Evolutionary conservation across 2,113 vertebrate genomes (phyloP).

Genomic region (Sinocyclocheilus grahami): DNA sequence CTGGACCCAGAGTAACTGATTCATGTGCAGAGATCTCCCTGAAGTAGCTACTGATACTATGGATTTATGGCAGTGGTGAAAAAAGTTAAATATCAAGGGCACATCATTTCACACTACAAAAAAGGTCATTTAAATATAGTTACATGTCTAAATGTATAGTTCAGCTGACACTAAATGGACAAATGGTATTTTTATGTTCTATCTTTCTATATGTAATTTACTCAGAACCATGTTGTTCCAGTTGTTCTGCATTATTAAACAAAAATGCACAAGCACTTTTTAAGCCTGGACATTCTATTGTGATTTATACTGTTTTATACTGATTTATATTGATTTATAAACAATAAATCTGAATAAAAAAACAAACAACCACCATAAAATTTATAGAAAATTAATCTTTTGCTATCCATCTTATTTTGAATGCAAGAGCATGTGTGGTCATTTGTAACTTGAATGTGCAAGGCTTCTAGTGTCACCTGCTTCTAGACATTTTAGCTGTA

Average conservation of each 20-base stretch:
- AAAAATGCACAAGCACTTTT: not conserved
- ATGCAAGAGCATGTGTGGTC: not conserved
- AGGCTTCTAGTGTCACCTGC: not conserved
- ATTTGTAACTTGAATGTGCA: not conserved
- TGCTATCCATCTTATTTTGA: not conserved
- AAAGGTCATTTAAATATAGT: not conserved
- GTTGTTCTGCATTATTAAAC: not conserved
- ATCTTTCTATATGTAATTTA: not conserved
- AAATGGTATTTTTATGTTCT: not conserved
- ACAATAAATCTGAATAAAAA: too few species aligned
- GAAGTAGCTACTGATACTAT: not conserved
- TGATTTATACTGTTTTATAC: not conserved
- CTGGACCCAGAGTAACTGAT: not conserved
- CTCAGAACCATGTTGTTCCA: not conserved
- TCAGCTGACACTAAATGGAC: not conserved
- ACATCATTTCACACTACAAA: too few species aligned
- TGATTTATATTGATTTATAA: not conserved
- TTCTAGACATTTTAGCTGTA: not conserved
- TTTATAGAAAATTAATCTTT: not conserved
- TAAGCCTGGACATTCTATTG: not conserved
- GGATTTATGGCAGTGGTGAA: not conserved
- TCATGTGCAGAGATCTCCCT: not conserved
- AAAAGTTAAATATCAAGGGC: not conserved
- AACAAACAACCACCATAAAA: not conserved
- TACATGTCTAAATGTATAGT: not conserved